These are phyloP conservation scores for Troglohyphantes excavatus DNA, from an alignment of 2,888 invertebrate genomes.

Conservation along the genomic window DNA sequence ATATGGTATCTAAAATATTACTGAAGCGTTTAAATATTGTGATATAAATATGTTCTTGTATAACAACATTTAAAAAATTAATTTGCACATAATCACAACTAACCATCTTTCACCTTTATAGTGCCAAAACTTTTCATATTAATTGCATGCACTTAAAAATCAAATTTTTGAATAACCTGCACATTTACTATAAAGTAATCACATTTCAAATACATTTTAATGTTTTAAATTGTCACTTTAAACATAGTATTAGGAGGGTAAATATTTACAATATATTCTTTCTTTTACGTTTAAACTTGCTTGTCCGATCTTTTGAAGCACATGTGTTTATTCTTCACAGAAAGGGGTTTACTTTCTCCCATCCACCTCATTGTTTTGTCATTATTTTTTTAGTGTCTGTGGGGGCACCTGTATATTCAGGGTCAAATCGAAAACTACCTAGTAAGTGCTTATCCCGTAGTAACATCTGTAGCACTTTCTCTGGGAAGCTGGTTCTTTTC, in stretches of 20 bases:
- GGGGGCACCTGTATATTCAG: slow-evolving; percentile 78
- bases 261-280: neutral
- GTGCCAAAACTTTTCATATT: neutral
- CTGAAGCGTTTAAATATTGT: too few species aligned
- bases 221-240: too few species aligned
- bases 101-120: neutral
- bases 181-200: too few species aligned
- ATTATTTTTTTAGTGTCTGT: slow-evolving; percentile 77
- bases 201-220: too few species aligned
- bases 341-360: slow-evolving; percentile 35
- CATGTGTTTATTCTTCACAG: neutral
- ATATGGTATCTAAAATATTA: too few species aligned
- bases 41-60: too few species aligned
- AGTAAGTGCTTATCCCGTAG: slow-evolving; percentile 73
- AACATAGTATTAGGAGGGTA: too few species aligned
- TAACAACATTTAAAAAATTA: too few species aligned
- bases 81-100: too few species aligned
- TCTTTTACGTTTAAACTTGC: neutral
- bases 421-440: slow-evolving; percentile 75
- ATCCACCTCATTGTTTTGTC: slow-evolving; percentile 63
- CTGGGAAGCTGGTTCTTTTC: slow-evolving; percentile 43
- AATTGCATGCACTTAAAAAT: neutral
- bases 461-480: slow-evolving; percentile 52
- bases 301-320: neutral
- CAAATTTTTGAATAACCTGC: too few species aligned